Percentiles rank a stretch among this genome's conserved stretches.
Evolutionary conservation across 2,888 invertebrate genomes (phyloP).

Genomic region (Autographa gamma): DNA sequence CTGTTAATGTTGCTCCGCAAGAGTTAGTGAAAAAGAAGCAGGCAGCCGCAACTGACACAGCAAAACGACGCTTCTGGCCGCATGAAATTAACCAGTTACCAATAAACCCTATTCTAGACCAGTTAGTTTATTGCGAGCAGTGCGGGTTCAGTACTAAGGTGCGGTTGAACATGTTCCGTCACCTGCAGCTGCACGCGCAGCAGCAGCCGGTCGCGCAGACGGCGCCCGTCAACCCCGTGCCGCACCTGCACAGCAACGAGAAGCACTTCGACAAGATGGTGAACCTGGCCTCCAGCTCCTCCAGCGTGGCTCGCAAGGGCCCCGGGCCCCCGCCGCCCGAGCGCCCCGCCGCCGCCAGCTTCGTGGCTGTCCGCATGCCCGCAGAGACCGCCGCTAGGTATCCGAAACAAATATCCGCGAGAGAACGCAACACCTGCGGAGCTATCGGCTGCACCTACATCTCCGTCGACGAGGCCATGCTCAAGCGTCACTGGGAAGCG

Average conservation of each 20-base stretch:
- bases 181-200: slow-evolving; percentile 91
- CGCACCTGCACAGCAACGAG: slow-evolving; percentile 93
- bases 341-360: slow-evolving; percentile 13
- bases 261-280: slow-evolving; percentile 96
- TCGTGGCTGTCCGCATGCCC: slow-evolving; percentile 52
- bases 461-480: slow-evolving; percentile 92
- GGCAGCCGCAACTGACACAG: slow-evolving; percentile 31
- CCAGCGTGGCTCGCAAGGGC: slow-evolving; percentile 58
- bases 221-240: slow-evolving; percentile 95
- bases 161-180: slow-evolving; percentile 92
- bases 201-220: slow-evolving; percentile 90
- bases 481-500: slow-evolving; percentile 92
- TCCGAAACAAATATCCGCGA: slow-evolving; percentile 87
- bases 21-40: slow-evolving; percentile 55
- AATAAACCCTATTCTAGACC: slow-evolving; percentile 90
- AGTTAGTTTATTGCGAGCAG: slow-evolving; percentile 89
- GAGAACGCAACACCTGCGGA: slow-evolving; percentile 92
- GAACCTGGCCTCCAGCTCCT: slow-evolving; percentile 93
- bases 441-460: slow-evolving; percentile 92
- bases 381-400: slow-evolving; percentile 69
- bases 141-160: slow-evolving; percentile 93
- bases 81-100: slow-evolving; percentile 91
- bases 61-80: slow-evolving; percentile 82
- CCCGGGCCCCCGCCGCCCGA: slow-evolving; percentile 62
- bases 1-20: slow-evolving; percentile 29